Percentiles rank a stretch among this genome's conserved stretches.
Conservation (phyloP, 2,113 vertebrate genomes). For the Pagrus major region DNA sequence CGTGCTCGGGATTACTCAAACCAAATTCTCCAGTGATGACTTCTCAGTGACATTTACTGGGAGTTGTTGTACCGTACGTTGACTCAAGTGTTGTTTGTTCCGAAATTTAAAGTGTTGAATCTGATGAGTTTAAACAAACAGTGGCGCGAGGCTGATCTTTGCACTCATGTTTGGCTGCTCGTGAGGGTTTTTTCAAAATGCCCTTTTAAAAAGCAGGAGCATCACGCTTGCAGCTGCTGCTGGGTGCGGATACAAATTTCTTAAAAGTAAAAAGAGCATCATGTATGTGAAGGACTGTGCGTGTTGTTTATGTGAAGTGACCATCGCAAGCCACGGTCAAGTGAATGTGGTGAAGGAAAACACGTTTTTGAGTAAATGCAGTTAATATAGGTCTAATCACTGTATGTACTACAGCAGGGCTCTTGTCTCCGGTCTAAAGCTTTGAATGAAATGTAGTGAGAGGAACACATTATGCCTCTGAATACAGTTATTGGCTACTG, state of each 20-base stretch:
- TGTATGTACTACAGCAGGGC: no score
- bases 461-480: background rate
- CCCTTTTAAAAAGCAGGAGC: background rate
- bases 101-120: constrained; percentile 21
- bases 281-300: background rate
- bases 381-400: background rate
- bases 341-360: no score
- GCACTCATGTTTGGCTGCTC: background rate
- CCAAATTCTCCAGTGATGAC: constrained; percentile 19
- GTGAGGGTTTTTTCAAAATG: constrained; percentile 4
- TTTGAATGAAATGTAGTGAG: background rate
- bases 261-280: background rate
- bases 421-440: background rate
- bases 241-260: background rate
- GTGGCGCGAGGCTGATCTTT: constrained; percentile 16
- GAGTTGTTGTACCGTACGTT: constrained; percentile 21
- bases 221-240: background rate
- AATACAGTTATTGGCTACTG: background rate
- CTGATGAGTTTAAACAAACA: background rate
- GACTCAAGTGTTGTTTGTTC: constrained; percentile 54
- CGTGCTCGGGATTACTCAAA: background rate
- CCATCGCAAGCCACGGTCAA: no score
- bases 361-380: background rate
- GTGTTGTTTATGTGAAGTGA: background rate
- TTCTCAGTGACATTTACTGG: constrained; percentile 51